Evolutionary conservation across 2,113 vertebrate genomes (phyloP), one percentile per base, ranked within the genome.

Genomic region (Pundamilia nyererei): DNA sequence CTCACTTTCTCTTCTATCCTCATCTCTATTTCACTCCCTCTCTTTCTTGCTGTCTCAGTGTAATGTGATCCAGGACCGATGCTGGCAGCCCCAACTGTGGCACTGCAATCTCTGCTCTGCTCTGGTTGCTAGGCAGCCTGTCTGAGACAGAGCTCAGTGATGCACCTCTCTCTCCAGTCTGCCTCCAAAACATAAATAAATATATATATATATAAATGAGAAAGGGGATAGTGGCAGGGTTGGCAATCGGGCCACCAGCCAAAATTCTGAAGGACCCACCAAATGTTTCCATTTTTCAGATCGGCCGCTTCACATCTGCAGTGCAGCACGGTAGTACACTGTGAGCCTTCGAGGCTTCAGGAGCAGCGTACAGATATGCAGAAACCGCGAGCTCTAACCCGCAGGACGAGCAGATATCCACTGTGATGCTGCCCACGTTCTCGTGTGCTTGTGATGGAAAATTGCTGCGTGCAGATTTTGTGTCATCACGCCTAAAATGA

Each of bases 11-110:
- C 87, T 88, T 90, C 86, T 90, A 84, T 94, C 89, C 92, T 87
- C 88, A 80, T 94, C 92, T 94, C 91, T 87, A 29, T 91, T 93
- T 93, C 87, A 85, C 88, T 94, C 90, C 80, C 87, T 91, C 82
- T 85, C 86, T 88, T 90, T 89, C 90, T 92, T 95, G 95, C 96
- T 96, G 94, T 87, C 94, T 95, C 94, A 87, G 95, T 95, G 96
- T 94, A 96, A 96, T 95, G 92, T 92, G 95, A 96, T 95, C 94
- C 92, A 94, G 87, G 89, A 87, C 91, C 80, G 51, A 75, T 87
- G 93, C 94, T 94, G 94, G 89, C 94, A 94, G 93, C 90, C 91
- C 92, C 90, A 84, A 93, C 94, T 93, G 92, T 92, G 94, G 91
- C 91, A 62, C 93, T 55, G 92, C 95, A 94, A 93, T 94, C 93